Percentiles rank a stretch among this genome's conserved stretches.
Evolutionary conservation across 2,888 invertebrate genomes (phyloP).

Genomic region (Tiliacea citrago): DNA sequence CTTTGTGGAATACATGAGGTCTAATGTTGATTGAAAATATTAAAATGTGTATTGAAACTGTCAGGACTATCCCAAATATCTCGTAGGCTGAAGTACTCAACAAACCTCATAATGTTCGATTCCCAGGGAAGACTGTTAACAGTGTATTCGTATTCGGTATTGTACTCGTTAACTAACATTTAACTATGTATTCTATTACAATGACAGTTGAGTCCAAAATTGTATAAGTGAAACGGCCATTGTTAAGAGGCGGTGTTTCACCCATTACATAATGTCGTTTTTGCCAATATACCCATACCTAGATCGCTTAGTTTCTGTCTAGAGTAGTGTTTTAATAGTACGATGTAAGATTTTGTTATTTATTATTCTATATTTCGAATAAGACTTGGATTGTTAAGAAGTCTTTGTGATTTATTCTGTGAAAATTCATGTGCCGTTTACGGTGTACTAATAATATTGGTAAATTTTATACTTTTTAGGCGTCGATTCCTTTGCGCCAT

Average conservation of each 20-base stretch:
- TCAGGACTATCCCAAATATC: conserved; percentile 14
- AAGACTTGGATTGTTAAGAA: conserved; percentile 85
- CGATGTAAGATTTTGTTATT: conserved; percentile 88
- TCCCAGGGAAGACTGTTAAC: conserved; percentile 49
- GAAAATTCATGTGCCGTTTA: conserved; percentile 72
- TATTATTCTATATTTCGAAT: conserved; percentile 88
- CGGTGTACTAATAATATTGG: conserved; percentile 53
- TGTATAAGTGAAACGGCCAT: conserved; percentile 59
- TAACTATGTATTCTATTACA: conserved; percentile 59
- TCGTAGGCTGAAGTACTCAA: background rate
- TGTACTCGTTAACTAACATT: conserved; percentile 57
- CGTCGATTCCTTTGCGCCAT: conserved; percentile 17
- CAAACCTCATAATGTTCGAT: conserved; percentile 31
- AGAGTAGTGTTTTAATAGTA: conserved; percentile 80
- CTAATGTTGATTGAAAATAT: conserved; percentile 4
- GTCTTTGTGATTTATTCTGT: conserved; percentile 82
- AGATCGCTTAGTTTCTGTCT: conserved; percentile 86
- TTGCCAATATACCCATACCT: conserved; percentile 81
- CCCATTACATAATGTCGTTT: conserved; percentile 63
- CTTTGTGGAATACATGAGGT: conserved; percentile 25
- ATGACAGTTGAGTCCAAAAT: conserved; percentile 56
- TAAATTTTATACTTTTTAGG: conserved; percentile 64
- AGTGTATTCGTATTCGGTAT: conserved; percentile 49
- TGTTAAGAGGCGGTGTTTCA: conserved; percentile 60
- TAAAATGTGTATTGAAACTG: background rate